Conservation (phyloP, 2,888 invertebrate species). For the Agrenia bidenticulata region DNA sequence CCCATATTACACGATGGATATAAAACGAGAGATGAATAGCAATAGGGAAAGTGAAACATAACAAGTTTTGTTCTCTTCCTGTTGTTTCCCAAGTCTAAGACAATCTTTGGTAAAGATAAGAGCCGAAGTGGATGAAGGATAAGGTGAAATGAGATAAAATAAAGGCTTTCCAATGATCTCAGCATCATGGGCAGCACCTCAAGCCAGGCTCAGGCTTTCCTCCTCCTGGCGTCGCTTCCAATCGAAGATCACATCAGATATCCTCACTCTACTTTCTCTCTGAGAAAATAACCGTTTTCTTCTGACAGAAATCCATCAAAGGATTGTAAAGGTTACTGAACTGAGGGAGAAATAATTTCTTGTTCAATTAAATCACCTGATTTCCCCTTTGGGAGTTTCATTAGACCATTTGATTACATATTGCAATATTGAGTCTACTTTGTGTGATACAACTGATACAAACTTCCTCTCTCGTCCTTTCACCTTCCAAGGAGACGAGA, state of each 20-base stretch:
- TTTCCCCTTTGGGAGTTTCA: conserved; percentile 21
- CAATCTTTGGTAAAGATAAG: conserved; percentile 12
- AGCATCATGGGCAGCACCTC: conserved; percentile 19
- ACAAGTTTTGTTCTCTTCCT: too few relatives aligned
- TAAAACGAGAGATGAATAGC: too few relatives aligned
- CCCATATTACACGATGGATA: too few relatives aligned
- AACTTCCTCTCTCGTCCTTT: neutral
- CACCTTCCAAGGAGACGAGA: too few relatives aligned
- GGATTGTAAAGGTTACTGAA: conserved; percentile 8
- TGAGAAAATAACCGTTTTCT: neutral
- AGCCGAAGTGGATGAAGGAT: conserved; percentile 6
- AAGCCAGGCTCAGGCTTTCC: neutral
- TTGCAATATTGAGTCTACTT: neutral
- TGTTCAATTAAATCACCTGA: conserved; percentile 24
- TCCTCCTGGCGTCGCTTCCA: conserved; percentile 6
- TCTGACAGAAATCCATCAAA: conserved; percentile 26
- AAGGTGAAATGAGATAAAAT: conserved; percentile 20
- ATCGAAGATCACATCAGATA: conserved; percentile 15
- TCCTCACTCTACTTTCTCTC: neutral
- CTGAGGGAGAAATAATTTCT: conserved; percentile 17
- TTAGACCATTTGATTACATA: conserved; percentile 11
- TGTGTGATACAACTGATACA: neutral
- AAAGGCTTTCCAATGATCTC: conserved; percentile 24
- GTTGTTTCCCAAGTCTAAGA: neutral
- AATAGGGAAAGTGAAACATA: too few relatives aligned